Evolutionary conservation across 2,797 vertebrate species (phyloP).

Genomic region (Esox masquinongy): DNA sequence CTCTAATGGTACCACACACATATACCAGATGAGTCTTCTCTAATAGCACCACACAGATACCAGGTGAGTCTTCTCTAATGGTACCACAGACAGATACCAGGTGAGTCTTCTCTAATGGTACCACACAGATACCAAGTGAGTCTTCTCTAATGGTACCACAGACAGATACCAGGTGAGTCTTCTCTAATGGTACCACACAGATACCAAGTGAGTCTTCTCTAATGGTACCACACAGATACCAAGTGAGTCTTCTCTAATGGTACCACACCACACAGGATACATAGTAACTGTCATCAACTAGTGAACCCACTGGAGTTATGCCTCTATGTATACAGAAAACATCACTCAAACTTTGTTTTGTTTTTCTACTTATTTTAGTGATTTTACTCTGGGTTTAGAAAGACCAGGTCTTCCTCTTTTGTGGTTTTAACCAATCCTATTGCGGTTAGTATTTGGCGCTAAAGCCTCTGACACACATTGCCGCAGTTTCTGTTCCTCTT

Average conservation of each 20-base stretch:
- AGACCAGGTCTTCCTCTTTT: conserved; percentile 5
- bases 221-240: conserved; percentile 3
- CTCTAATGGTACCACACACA: neutral
- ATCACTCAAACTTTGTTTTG: neutral
- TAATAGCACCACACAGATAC: neutral
- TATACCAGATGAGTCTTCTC: too few species aligned
- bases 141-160: conserved; percentile 32
- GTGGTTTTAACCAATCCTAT: conserved; percentile 10
- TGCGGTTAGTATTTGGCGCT: conserved; percentile 4
- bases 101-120: conserved; percentile 37
- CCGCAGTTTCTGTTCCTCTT: conserved; percentile 14
- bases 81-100: neutral
- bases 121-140: conserved; percentile 94
- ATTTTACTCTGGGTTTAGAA: neutral
- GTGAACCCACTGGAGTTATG: neutral
- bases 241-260: neutral
- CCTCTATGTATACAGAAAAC: neutral
- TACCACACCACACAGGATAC: neutral
- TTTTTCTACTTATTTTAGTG: neutral
- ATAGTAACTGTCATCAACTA: neutral
- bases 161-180: neutral
- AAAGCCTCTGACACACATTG: conserved; percentile 1
- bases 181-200: conserved; percentile 68
- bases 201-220: conserved; percentile 85
- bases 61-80: neutral